Evolutionary conservation across 2,113 vertebrate species (phyloP).

Genomic region (Microtus oregoni): DNA sequence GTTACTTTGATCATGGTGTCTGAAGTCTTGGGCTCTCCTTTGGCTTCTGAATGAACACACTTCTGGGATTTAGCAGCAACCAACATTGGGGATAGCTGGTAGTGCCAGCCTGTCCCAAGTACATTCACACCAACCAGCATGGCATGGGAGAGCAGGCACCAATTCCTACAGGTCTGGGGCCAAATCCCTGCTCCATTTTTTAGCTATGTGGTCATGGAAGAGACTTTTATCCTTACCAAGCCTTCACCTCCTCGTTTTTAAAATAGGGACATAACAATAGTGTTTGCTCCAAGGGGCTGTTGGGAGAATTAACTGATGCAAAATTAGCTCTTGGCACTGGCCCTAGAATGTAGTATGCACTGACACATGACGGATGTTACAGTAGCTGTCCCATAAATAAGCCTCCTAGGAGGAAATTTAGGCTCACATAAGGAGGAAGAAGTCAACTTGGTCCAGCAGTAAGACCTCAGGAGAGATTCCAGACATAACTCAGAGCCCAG

Average conservation of each 20-base stretch:
- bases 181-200: not conserved
- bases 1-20: not conserved
- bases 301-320: conserved; percentile 14
- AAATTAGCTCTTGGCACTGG: conserved; percentile 30
- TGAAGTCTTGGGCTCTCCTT: not conserved
- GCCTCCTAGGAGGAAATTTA: not conserved
- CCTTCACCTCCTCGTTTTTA: not conserved
- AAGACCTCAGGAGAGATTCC: conserved; percentile 3
- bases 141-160: not conserved
- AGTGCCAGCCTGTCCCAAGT: not conserved
- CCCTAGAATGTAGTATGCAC: not conserved
- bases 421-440: not conserved
- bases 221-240: not conserved
- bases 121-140: not conserved
- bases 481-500: not conserved
- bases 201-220: not conserved
- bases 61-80: not conserved
- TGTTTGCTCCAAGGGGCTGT: not conserved
- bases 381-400: conserved; percentile 15
- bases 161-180: not conserved
- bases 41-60: not conserved
- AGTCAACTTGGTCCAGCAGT: not conserved
- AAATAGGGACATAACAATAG: not conserved
- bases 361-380: not conserved
- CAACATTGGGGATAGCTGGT: not conserved